Conservation (phyloP, 2,797 vertebrate genomes). For the Tenualosa ilisha region DNA sequence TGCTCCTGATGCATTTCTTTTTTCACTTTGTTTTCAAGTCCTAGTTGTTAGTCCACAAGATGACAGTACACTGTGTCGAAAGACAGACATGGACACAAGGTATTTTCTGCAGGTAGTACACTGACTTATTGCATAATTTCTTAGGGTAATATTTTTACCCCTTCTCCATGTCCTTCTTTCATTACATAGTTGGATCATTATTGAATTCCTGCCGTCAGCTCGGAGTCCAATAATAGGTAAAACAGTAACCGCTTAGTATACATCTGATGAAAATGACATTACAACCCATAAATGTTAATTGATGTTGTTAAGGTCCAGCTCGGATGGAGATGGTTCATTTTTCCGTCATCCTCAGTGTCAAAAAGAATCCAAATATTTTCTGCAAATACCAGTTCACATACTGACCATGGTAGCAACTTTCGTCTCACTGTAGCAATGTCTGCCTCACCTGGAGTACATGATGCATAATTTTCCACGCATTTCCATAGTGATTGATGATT, state of each 20-base stretch:
- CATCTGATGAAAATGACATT: not conserved
- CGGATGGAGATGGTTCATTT: no score
- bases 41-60: no score
- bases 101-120: no score
- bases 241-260: not conserved
- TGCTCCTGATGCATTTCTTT: not conserved
- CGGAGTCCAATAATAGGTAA: not conserved
- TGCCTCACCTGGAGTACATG: not conserved
- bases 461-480: not conserved
- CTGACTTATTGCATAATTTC: no score
- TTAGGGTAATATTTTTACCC: no score
- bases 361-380: not conserved
- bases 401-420: not conserved
- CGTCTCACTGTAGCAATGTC: not conserved
- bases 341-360: not conserved
- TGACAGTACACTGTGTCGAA: no score
- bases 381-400: not conserved
- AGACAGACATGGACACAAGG: no score
- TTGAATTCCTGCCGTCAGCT: not conserved
- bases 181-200: no score
- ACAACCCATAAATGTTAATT: not conserved
- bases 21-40: no score
- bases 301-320: not conserved
- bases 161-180: no score
- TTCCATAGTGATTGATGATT: not conserved